Base-by-base conservation (phyloP, 2,113 vertebrate species). In the Nicator chloris region DNA sequence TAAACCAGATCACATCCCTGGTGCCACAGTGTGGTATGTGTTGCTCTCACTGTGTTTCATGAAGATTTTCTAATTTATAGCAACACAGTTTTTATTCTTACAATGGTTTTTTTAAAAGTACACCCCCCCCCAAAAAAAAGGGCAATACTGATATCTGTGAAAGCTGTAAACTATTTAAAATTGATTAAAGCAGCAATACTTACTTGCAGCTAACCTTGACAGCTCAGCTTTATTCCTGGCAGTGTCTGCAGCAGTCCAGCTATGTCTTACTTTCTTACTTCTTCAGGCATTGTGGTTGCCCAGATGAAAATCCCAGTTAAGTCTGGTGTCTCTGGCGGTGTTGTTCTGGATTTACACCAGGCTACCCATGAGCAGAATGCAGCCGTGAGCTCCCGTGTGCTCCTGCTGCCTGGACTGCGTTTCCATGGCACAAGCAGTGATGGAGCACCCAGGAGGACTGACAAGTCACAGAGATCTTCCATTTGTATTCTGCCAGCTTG, bases 1-100 rank as follows among this genome's bases (percentile, higher is more conserved):
- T 85, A 77, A 93, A 92, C 80, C 91, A 95, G 93, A 96, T 86
- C 82, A 73, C 80, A 93, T 76, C 82, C 60, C 82, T 77, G 47
- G 79, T 93, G 87, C 91, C 75, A 86, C 12, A 4, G 61, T 37
- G 50, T 30, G 14, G 51, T 82, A 63, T 72, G 49, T 56, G 69
- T 81, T 88, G 61, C 66, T 92, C 51, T 64, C 61, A 9, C 88
- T 87, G 59, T 78, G 71, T 85, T 96, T 83, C 69, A 69, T 59
- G 35, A 83, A 24, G 24, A 8, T 39, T 86, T 88, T 92, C 68
- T 86, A 81, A 89, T 95, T 92, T 94, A 60, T 39, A 78, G 30
- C 42, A 66, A 47, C 51, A 57, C 45, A 15, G 39, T 6, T 82
- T 86, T 75, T 85, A 71, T 51, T 85, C 44, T 82, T 79, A 44